Evolutionary conservation across 2,888 invertebrate genomes (phyloP).

Genomic region (Xestia xanthographa): DNA sequence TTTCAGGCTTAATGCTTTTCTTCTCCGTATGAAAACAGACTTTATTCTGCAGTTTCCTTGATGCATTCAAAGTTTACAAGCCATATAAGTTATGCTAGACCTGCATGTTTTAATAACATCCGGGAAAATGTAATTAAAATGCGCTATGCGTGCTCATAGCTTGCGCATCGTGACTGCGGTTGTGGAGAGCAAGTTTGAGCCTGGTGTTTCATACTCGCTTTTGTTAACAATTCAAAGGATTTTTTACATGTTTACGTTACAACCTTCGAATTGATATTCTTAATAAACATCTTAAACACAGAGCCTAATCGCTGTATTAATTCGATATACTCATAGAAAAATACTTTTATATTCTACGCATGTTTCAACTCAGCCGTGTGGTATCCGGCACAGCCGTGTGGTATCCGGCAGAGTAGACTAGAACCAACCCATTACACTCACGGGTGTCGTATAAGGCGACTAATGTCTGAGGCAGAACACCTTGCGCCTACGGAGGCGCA

Average conservation of each 20-base stretch:
- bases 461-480: too few species aligned
- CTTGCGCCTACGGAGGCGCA: too few species aligned
- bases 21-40: not conserved
- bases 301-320: not conserved
- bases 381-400: too few species aligned
- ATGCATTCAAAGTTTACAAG: slow-evolving; percentile 14
- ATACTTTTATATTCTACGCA: not conserved
- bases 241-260: not conserved
- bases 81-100: slow-evolving; percentile 4
- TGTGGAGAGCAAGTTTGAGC: not conserved
- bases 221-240: not conserved
- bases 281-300: not conserved
- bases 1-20: not conserved
- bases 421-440: too few species aligned
- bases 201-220: not conserved
- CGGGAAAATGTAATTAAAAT: slow-evolving; percentile 42
- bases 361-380: not conserved
- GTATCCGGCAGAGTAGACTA: too few species aligned
- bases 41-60: not conserved
- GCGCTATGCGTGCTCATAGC: slow-evolving; percentile 3
- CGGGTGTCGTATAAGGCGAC: too few species aligned
- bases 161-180: slow-evolving; percentile 11
- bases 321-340: not conserved
- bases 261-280: not conserved
- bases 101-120: slow-evolving; percentile 30